Evolutionary conservation across 2,888 invertebrate species (phyloP).

Genomic region (Andricus quercusramuli): DNA sequence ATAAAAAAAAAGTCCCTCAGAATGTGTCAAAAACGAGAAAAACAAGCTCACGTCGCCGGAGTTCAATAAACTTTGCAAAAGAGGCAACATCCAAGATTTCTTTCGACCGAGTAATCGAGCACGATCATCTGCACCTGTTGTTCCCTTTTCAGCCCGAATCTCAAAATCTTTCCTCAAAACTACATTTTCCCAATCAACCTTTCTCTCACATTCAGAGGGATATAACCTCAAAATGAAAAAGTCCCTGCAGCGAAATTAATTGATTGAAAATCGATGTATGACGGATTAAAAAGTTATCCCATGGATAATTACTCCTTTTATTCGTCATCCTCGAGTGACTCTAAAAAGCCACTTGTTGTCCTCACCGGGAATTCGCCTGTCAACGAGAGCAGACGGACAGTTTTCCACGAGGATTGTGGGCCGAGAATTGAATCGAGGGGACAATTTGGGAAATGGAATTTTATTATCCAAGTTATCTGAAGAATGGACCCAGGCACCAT

Average conservation of each 20-base stretch:
- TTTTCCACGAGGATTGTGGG: neutral
- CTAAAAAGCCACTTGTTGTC: constrained; percentile 40
- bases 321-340: constrained; percentile 37
- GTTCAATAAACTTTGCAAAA: constrained; percentile 15
- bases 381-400: constrained; percentile 32
- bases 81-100: constrained; percentile 2
- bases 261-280: neutral
- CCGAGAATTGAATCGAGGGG: neutral
- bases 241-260: neutral
- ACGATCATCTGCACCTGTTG: constrained; percentile 36
- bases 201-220: neutral
- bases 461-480: neutral
- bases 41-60: constrained; percentile 2
- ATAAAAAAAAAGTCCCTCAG: constrained; percentile 9
- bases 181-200: neutral
- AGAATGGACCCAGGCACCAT: neutral
- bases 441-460: neutral
- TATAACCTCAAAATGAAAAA: neutral
- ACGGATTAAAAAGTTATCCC: neutral
- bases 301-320: constrained; percentile 13
- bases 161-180: constrained; percentile 4
- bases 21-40: constrained; percentile 30
- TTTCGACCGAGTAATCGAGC: constrained; percentile 7
- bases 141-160: constrained; percentile 10
- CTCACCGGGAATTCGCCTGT: constrained; percentile 38